phyloP scores from a whole-genome alignment of 2,113 vertebrate species.

The Isichthys henryi region DNA sequence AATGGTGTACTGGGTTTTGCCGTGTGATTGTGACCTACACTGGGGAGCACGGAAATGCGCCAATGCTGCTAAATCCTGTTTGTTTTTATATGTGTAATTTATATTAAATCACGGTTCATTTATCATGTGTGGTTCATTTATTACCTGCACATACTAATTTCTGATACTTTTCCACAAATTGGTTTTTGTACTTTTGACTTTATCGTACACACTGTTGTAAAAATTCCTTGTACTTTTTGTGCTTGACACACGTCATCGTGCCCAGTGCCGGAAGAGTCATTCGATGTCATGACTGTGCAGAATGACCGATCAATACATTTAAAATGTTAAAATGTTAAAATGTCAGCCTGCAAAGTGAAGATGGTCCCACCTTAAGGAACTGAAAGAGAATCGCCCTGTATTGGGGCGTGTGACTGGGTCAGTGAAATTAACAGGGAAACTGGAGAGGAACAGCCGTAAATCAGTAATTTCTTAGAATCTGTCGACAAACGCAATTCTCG shows the following conservation, averaged over 20 bases:
- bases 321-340: not conserved
- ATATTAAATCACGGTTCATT: not conserved
- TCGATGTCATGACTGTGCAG: not conserved
- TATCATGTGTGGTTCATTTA: not conserved
- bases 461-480: constrained; percentile 81
- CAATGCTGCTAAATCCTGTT: not conserved
- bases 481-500: constrained; percentile 81
- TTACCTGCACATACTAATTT: not conserved
- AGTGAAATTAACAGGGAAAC: constrained; percentile 38
- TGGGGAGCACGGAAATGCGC: not conserved
- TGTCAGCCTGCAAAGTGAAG: not conserved
- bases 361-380: not conserved
- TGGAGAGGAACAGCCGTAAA: constrained; percentile 67
- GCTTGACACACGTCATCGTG: not conserved
- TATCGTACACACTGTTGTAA: not conserved
- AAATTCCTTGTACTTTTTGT: not conserved
- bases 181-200: not conserved
- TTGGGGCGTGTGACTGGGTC: not conserved
- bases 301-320: not conserved
- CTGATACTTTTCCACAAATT: not conserved
- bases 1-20: not conserved
- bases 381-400: not conserved
- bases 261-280: not conserved
- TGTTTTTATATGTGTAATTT: not conserved
- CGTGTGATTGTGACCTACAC: not conserved